Base-by-base conservation (phyloP, 2,888 invertebrate species). In the Gastrophysa polygoni region DNA sequence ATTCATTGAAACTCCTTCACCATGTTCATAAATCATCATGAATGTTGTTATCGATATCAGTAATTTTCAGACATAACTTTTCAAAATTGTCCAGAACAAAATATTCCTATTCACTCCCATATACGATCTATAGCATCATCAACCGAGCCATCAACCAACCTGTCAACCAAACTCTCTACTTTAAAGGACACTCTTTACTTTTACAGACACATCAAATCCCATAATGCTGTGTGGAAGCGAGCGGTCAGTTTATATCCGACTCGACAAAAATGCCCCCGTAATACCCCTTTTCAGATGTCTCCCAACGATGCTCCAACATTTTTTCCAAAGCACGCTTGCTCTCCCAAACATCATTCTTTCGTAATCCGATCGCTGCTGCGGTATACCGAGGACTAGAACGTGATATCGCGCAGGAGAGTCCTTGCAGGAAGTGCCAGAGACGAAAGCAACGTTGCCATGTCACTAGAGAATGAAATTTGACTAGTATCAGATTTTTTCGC, bases 351-450 rank as follows among this genome's bases (percentile, higher is more conserved):
- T 49, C 48, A 34, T 58, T 51, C 52, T 32, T 28, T 32, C 18
- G 48, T 63, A 63, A 63, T 63, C 47, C 59, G 1, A 8, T 6
- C 58, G 52, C 63, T 62, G 58, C 61, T 61, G 67, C 58, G 66
- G 68, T 58, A 60, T 59, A 65, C 70, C 68, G 69, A 69, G 69
- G 70, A 68, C 72, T 62, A 66, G 61, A 57, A 64, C 70, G 70
- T 69, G 71, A 71, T 70, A 70, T 71, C 69, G 67, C 59, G 64
- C 57, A 28, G 54, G 52, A 61, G 55, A 51, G 57, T 51, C n/a
- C 24, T 3, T 54, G 55, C 59, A 49, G 51, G 51, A 52, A 34
- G 14, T 29, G 43, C 29, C 18, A 46, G 18, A 18, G 18, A 11
- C 17, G 29, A 54, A 38, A 52, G 50, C 56, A 52, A 14, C 57